phyloP scores from a whole-genome alignment of 2,888 invertebrate genomes.

The Xestia rhomboidea region DNA sequence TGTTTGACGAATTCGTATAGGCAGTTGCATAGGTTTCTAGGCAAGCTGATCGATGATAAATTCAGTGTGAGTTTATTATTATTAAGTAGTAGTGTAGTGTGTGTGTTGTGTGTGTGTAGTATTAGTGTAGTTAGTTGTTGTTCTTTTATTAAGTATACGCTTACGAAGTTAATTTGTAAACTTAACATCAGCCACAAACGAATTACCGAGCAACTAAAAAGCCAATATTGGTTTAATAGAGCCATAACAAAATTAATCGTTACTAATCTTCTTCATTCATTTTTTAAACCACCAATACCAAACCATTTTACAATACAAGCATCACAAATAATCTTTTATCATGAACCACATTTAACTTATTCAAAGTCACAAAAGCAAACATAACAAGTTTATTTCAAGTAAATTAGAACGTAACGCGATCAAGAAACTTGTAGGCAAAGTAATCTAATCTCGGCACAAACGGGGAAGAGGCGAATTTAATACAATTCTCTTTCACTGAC shows the following conservation, averaged over 20 bases:
- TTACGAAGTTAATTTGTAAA: not conserved
- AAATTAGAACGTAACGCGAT: slow-evolving; percentile 51
- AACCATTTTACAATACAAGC: not conserved
- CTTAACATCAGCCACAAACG: not conserved
- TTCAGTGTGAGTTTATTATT: not conserved
- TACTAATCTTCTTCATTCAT: not conserved
- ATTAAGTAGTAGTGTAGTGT: no score
- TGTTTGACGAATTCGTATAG: not conserved
- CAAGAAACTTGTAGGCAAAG: slow-evolving; percentile 40
- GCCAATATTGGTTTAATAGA: not conserved
- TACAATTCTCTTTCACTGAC: slow-evolving; percentile 55
- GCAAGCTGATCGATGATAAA: not conserved
- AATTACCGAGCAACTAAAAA: not conserved
- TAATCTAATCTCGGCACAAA: slow-evolving; percentile 59
- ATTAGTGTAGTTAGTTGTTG: no score
- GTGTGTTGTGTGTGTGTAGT: no score
- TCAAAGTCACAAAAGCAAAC: slow-evolving; percentile 38
- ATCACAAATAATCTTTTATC: not conserved
- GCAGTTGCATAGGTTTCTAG: not conserved
- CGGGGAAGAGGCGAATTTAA: slow-evolving; percentile 52
- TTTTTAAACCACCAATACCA: not conserved
- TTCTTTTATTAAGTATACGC: not conserved
- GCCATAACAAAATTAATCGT: not conserved
- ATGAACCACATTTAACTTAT: slow-evolving; percentile 21
- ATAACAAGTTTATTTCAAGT: slow-evolving; percentile 42